A percentile compares a stretch with the other conserved stretches of the same genome.
phyloP scores from a whole-genome alignment of 2,888 invertebrate genomes.

The Hybos culiciformis region DNA sequence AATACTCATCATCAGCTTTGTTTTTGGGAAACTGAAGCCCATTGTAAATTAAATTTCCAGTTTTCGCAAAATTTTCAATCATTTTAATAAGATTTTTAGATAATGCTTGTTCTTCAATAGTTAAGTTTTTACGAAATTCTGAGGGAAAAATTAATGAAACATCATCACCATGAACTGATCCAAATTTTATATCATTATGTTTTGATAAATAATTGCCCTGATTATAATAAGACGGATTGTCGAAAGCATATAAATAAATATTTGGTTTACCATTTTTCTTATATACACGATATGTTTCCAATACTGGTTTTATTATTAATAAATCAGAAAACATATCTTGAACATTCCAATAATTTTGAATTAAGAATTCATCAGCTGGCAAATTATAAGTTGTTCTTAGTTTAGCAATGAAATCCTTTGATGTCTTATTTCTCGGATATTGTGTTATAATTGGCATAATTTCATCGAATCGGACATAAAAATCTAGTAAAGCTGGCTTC shows the following conservation, averaged over 20 bases:
- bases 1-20: too few species aligned
- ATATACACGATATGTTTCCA: constrained; percentile 44
- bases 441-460: constrained; percentile 46
- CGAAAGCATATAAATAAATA: constrained; percentile 46
- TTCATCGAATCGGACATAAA: constrained; percentile 41
- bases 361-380: constrained; percentile 38
- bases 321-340: constrained; percentile 46
- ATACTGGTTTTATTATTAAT: constrained; percentile 43
- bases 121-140: neutral
- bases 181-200: neutral
- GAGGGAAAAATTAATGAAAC: constrained; percentile 7
- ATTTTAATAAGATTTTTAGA: constrained; percentile 8
- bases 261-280: constrained; percentile 41
- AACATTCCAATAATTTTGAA: constrained; percentile 27
- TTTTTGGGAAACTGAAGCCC: neutral
- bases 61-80: constrained; percentile 8
- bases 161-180: constrained; percentile 13
- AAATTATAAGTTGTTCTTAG: constrained; percentile 45
- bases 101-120: constrained; percentile 5
- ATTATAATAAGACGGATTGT: neutral
- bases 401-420: constrained; percentile 27
- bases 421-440: constrained; percentile 25
- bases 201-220: neutral
- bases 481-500: constrained; percentile 28
- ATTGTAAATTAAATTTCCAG: neutral